Conservation (phyloP, 1,140 invertebrate species). For the Musca vetustissima region DNA sequence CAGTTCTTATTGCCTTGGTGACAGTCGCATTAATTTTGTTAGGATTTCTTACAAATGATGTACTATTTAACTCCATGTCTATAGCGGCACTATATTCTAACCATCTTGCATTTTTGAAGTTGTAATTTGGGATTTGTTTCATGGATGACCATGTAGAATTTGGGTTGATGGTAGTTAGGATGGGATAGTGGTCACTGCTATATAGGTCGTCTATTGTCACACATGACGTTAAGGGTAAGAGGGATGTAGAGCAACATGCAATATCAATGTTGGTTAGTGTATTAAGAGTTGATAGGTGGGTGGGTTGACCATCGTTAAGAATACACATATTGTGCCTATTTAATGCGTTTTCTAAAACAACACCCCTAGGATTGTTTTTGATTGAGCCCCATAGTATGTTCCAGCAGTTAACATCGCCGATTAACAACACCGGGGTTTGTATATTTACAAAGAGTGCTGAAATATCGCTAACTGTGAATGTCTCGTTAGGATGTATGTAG, state of each 20-base stretch:
- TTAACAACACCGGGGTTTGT: background rate
- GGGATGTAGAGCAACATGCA: background rate
- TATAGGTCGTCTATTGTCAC: background rate
- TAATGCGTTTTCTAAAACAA: background rate
- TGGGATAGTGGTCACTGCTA: background rate
- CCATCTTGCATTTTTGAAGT: background rate
- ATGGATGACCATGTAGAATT: background rate
- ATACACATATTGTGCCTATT: background rate
- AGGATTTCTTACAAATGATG: background rate
- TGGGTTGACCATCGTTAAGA: background rate
- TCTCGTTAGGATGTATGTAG: background rate
- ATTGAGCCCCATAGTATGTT: too few relatives aligned
- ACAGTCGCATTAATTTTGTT: background rate
- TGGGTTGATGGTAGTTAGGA: background rate
- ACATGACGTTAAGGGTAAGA: background rate
- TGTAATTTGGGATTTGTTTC: background rate
- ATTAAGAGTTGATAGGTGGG: background rate
- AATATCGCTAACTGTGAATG: background rate
- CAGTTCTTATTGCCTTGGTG: background rate
- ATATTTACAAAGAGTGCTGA: background rate
- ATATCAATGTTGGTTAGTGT: background rate
- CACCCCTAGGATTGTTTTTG: too few relatives aligned
- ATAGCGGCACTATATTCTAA: background rate
- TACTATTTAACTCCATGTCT: background rate
- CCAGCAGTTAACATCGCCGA: too few relatives aligned